Conservation (phyloP, 2,797 vertebrate species). For the Sebastes oblongus region DNA sequence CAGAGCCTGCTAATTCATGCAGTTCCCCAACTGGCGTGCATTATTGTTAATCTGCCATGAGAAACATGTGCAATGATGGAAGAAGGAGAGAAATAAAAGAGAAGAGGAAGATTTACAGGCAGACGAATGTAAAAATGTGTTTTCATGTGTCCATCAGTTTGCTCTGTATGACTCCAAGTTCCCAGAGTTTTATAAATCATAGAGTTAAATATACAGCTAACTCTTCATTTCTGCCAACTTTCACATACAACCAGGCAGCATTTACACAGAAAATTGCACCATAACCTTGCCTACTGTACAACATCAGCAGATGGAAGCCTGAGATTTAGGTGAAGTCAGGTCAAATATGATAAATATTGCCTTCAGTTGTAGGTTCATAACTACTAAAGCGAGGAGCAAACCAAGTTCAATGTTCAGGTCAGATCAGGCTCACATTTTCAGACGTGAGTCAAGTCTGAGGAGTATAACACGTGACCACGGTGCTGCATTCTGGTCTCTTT, state of each 20-base stretch:
- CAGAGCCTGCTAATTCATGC: slow-evolving; percentile 47
- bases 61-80: slow-evolving; percentile 40
- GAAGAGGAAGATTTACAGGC: slow-evolving; percentile 8
- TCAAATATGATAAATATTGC: neutral
- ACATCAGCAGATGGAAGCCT: neutral
- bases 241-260: neutral
- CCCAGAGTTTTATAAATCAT: neutral
- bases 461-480: neutral
- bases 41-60: slow-evolving; percentile 57
- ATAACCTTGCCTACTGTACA: neutral
- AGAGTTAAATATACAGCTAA: neutral
- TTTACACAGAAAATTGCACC: neutral
- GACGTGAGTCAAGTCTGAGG: neutral
- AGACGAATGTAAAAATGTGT: slow-evolving; percentile 10
- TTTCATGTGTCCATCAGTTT: slow-evolving; percentile 27
- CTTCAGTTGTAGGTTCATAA: neutral
- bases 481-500: neutral
- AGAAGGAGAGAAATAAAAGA: neutral
- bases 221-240: neutral
- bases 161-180: neutral
- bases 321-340: neutral
- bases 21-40: slow-evolving; percentile 23
- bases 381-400: neutral
- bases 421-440: neutral
- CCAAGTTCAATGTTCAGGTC: neutral